A percentile compares a stretch with the other conserved stretches of the same genome.
Conservation (phyloP, 2,797 vertebrate genomes). For the Chaenodraco wilsoni region DNA sequence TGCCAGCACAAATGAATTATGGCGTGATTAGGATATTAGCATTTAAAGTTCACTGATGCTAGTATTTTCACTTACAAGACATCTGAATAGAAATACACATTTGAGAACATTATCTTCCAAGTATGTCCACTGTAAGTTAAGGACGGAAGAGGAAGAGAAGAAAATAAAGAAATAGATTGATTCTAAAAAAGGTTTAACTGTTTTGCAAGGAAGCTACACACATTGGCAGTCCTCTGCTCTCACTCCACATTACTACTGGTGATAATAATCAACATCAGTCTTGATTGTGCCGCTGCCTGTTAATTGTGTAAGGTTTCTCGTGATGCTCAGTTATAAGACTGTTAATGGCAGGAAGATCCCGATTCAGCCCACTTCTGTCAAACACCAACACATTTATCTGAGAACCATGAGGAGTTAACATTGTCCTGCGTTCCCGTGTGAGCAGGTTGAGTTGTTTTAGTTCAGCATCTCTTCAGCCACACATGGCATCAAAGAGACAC, state of each 20-base stretch:
- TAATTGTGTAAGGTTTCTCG: conserved; percentile 17
- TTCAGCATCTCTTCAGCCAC: conserved; percentile 50
- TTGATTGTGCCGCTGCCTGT: conserved; percentile 51
- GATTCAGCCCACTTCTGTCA: conserved; percentile 33
- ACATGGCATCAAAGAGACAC: conserved; percentile 58
- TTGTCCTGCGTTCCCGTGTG: conserved; percentile 4
- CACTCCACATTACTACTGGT: conserved; percentile 10
- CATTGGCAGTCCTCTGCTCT: not conserved
- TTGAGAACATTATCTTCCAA: conserved; percentile 23
- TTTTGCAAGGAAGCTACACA: conserved; percentile 15
- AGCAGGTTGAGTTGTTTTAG: not conserved
- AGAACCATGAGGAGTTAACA: not conserved
- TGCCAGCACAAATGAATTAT: conserved; percentile 25
- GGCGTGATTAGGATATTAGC: conserved; percentile 16
- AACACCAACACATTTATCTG: conserved; percentile 30
- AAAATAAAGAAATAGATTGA: not conserved
- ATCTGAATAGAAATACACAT: conserved; percentile 30
- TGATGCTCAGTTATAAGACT: conserved; percentile 7
- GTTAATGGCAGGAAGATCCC: conserved; percentile 47
- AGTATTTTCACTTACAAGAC: conserved; percentile 15
- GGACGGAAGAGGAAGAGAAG: conserved; percentile 7
- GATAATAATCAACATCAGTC: conserved; percentile 16
- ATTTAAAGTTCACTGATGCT: conserved; percentile 26
- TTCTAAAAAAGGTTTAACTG: conserved; percentile 4
- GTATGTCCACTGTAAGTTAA: not conserved